Conservation (phyloP, 2,888 invertebrate species). For the Mactromeris polynyma region DNA sequence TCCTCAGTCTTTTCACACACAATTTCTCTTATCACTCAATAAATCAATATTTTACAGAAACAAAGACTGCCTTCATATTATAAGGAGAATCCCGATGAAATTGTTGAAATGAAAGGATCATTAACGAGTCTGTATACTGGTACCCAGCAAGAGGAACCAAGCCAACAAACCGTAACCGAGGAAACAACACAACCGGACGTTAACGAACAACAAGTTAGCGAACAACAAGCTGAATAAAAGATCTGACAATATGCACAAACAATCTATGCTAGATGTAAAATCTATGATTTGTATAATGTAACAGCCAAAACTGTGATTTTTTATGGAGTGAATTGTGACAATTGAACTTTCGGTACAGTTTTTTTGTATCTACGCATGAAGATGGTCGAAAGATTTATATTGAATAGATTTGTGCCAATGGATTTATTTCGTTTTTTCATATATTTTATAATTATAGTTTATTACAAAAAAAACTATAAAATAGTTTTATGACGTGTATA, state of each 20-base stretch:
- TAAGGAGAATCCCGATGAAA: slow-evolving; percentile 76
- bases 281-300: not conserved
- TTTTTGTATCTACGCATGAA: not conserved
- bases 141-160: slow-evolving; percentile 54
- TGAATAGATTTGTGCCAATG: not conserved
- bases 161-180: slow-evolving; percentile 53
- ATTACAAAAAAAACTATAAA: not conserved
- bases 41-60: slow-evolving; percentile 70
- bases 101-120: slow-evolving; percentile 65
- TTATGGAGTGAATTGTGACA: not conserved
- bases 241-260: not conserved
- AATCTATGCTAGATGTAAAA: not conserved
- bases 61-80: slow-evolving; percentile 74
- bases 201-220: slow-evolving; percentile 31
- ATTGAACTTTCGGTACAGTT: not conserved
- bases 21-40: too few species aligned
- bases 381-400: not conserved
- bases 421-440: not conserved
- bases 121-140: slow-evolving; percentile 58
- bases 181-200: slow-evolving; percentile 32
- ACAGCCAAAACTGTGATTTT: not conserved
- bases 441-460: not conserved
- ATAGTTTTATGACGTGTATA: not conserved
- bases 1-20: too few species aligned
- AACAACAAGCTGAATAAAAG: not conserved